Percentiles rank a stretch among this genome's conserved stretches.
These are phyloP conservation scores for Rhingia campestris DNA, from an alignment of 2,888 invertebrate genomes.

Conservation along the genomic window DNA sequence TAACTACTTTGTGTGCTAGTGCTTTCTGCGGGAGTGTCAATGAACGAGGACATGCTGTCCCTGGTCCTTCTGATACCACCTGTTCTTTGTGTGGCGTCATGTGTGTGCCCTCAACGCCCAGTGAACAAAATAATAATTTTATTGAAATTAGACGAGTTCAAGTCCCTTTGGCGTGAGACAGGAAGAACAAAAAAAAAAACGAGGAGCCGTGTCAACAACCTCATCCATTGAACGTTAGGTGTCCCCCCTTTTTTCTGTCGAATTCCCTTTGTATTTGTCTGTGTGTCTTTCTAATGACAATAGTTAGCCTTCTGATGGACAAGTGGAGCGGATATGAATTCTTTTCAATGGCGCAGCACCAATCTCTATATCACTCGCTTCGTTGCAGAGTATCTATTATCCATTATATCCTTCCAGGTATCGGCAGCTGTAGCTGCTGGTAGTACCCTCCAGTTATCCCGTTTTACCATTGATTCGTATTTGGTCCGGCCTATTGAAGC, in stretches of 20 bases:
- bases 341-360: slow-evolving; percentile 41
- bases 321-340: slow-evolving; percentile 58
- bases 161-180: slow-evolving; percentile 2
- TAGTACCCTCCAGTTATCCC: slow-evolving; percentile 44
- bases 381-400: slow-evolving; percentile 35
- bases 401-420: slow-evolving; percentile 50
- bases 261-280: neutral
- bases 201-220: slow-evolving; percentile 58
- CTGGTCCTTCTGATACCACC: slow-evolving; percentile 7
- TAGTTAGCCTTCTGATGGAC: slow-evolving; percentile 65
- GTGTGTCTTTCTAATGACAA: slow-evolving; percentile 57
- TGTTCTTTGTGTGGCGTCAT: slow-evolving; percentile 30
- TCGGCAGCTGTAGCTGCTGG: slow-evolving; percentile 21
- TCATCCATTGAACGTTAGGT: slow-evolving; percentile 15
- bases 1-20: slow-evolving; percentile 23
- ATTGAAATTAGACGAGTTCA: slow-evolving; percentile 55
- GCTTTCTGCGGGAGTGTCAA: slow-evolving; percentile 39
- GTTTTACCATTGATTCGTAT: slow-evolving; percentile 47
- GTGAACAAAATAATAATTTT: slow-evolving; percentile 72
- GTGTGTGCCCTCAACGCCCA: slow-evolving; percentile 54
- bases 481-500: slow-evolving; percentile 61
- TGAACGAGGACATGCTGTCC: slow-evolving; percentile 36
- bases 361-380: slow-evolving; percentile 5
- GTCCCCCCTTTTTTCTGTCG: slow-evolving; percentile 2
- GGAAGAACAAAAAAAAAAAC: neutral